A percentile compares a stretch with the other conserved stretches of the same genome.
These are phyloP conservation scores for Augochlora pura DNA, from an alignment of 1,140 invertebrate species.

Conservation along the genomic window DNA sequence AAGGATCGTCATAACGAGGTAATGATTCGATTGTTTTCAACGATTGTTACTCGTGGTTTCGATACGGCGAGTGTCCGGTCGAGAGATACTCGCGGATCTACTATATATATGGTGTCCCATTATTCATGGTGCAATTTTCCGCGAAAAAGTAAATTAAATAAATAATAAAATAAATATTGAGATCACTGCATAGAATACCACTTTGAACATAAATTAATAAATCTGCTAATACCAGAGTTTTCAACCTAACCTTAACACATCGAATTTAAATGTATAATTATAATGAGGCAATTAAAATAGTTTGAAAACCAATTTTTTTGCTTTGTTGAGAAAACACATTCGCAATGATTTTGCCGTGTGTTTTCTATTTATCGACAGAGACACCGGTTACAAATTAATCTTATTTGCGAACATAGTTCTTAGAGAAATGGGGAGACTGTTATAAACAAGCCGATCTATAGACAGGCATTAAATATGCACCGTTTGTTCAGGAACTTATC, in stretches of 20 bases:
- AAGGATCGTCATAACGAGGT: neutral
- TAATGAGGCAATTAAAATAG: too few species aligned
- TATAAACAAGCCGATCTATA: neutral
- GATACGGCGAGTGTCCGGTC: constrained; percentile 12
- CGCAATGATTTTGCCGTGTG: neutral
- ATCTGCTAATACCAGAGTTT: too few species aligned
- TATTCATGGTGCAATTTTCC: too few species aligned
- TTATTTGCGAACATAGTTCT: neutral
- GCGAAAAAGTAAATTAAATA: too few species aligned
- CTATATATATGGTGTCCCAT: too few species aligned
- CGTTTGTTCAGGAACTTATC: neutral
- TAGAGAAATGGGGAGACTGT: neutral
- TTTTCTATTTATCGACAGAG: neutral
- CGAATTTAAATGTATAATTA: too few species aligned
- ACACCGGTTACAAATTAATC: neutral
- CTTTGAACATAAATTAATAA: constrained; percentile 14
- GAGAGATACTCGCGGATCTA: constrained; percentile 14
- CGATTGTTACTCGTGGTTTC: neutral
- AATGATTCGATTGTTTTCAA: constrained; percentile 14
- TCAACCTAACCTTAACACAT: too few species aligned
- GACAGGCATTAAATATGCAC: neutral
- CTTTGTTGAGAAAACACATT: neutral
- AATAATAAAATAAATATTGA: constrained; percentile 5
- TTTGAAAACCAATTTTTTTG: neutral
- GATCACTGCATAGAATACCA: constrained; percentile 1